These are phyloP conservation scores for Leucophora obtusa DNA, from an alignment of 2,888 invertebrate species.

Conservation along the genomic window DNA sequence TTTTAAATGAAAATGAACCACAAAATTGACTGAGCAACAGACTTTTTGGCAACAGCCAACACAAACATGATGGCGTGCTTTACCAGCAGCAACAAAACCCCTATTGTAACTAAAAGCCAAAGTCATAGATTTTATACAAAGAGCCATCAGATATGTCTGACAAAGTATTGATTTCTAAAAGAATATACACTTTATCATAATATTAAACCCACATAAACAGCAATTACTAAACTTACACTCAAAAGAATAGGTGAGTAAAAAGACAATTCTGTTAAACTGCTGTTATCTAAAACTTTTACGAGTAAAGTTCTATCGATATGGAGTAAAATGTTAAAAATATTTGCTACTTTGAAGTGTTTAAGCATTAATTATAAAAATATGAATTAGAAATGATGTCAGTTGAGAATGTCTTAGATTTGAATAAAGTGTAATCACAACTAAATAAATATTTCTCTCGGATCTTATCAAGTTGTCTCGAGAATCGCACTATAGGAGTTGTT, in stretches of 20 bases:
- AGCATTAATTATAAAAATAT: too few species aligned
- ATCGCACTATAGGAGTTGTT: too few species aligned
- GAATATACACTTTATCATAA: background rate
- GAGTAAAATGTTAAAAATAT: too few species aligned
- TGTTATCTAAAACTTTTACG: too few species aligned
- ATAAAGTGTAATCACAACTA: too few species aligned
- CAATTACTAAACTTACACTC: background rate
- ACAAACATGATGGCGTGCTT: background rate
- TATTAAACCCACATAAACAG: background rate
- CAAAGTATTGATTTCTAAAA: constrained; percentile 24
- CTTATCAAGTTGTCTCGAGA: too few species aligned
- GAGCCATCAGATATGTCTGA: background rate
- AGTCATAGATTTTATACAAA: background rate
- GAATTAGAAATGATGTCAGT: too few species aligned
- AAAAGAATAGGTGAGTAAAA: background rate
- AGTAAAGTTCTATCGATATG: too few species aligned
- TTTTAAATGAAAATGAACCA: constrained; percentile 9
- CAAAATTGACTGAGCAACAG: background rate
- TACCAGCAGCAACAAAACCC: background rate
- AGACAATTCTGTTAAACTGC: too few species aligned
- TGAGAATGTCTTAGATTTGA: too few species aligned
- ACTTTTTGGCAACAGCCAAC: background rate
- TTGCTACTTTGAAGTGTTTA: too few species aligned
- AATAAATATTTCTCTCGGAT: too few species aligned
- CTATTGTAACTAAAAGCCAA: background rate